Percentiles rank a stretch among this genome's conserved stretches.
Conservation (phyloP, 2,113 vertebrate genomes). For the Manacus vitellinus region DNA sequence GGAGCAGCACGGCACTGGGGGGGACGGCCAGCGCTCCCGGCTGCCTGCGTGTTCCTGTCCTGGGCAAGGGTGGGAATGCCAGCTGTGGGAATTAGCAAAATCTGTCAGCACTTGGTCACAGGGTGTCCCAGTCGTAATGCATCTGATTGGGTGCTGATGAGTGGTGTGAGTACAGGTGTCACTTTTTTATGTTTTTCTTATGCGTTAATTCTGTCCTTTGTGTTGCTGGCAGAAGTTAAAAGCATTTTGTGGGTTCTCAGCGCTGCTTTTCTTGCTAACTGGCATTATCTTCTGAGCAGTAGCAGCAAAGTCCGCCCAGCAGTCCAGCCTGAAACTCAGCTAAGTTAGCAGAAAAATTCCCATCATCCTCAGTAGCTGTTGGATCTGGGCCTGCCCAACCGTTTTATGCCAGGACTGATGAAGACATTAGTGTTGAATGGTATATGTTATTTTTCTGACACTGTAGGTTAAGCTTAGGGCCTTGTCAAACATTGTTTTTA, state of each 20-base stretch:
- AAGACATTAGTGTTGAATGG: not conserved
- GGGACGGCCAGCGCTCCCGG: not conserved
- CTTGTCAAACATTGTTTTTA: not conserved
- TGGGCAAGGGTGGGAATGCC: not conserved
- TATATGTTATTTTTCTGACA: not conserved
- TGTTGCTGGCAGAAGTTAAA: not conserved
- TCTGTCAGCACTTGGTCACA: not conserved
- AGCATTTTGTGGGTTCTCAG: not conserved
- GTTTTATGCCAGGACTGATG: not conserved
- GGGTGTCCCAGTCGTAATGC: not conserved
- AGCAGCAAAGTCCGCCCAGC: not conserved
- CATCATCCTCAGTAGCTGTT: rapidly evolving
- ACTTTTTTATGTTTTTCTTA: not conserved
- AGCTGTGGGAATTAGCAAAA: not conserved
- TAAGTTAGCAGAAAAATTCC: not conserved
- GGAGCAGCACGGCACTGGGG: not conserved
- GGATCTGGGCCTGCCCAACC: not conserved
- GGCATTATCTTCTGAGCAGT: not conserved
- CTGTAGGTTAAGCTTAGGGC: not conserved
- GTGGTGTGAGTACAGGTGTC: not conserved
- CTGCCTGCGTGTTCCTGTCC: rapidly evolving
- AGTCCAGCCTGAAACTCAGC: not conserved
- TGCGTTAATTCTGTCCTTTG: not conserved
- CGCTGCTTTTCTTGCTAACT: not conserved
- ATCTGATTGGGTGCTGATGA: not conserved